Evolutionary conservation across 1,140 invertebrate genomes (phyloP).

Genomic region (Cotesia chilonis): DNA sequence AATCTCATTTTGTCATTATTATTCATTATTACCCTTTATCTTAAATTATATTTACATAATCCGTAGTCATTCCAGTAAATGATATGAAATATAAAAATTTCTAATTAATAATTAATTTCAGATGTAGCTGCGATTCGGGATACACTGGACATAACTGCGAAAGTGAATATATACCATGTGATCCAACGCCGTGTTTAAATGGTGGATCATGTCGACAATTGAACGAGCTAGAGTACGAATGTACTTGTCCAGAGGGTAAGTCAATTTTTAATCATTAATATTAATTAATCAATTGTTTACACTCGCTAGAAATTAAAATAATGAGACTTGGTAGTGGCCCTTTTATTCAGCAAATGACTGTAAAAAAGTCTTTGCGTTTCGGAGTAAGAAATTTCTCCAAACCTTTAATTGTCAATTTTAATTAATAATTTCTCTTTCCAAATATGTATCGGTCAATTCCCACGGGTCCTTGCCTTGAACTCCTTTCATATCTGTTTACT

Average conservation of each 20-base stretch:
- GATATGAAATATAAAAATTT: no score
- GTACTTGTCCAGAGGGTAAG: slow-evolving; percentile 87
- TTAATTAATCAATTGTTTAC: no score
- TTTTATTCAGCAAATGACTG: no score
- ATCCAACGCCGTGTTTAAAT: slow-evolving; percentile 89
- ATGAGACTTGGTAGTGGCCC: neutral
- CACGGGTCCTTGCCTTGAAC: slow-evolving; percentile 36
- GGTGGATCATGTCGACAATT: slow-evolving; percentile 82
- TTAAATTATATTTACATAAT: neutral
- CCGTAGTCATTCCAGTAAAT: neutral
- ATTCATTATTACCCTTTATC: neutral
- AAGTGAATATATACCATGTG: slow-evolving; percentile 87
- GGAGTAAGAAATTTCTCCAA: neutral
- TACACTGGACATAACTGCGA: slow-evolving; percentile 92
- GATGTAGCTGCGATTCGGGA: slow-evolving; percentile 87
- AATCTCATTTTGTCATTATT: slow-evolving; percentile 18
- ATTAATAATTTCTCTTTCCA: slow-evolving; percentile 12
- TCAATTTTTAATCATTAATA: slow-evolving; percentile 35
- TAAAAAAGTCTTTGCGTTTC: no score
- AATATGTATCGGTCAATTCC: slow-evolving; percentile 30
- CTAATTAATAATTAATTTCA: slow-evolving; percentile 61
- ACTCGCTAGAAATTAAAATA: neutral
- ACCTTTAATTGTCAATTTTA: neutral
- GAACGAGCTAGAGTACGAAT: slow-evolving; percentile 82
- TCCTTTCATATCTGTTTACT: slow-evolving; percentile 27